Evolutionary conservation across 2,888 invertebrate genomes (phyloP).

Genomic region (Willowsia nigromaculata): DNA sequence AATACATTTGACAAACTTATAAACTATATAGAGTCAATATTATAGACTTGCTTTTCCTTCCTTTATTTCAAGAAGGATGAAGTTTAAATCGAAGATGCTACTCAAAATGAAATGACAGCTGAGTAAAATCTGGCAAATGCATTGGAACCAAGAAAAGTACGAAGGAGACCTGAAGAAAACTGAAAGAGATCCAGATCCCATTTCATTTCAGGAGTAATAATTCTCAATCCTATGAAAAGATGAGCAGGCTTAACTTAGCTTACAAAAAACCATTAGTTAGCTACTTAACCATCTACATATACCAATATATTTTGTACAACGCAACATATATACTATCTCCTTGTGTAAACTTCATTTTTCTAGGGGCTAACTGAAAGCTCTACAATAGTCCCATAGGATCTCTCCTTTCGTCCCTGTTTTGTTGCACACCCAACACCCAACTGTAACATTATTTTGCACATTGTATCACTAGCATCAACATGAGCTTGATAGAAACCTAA

Average conservation of each 20-base stretch:
- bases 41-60: no score
- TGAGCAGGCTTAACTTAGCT: slow-evolving; percentile 61
- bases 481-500: background rate
- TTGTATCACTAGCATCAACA: background rate
- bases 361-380: slow-evolving; percentile 11
- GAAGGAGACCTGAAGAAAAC: background rate
- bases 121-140: background rate
- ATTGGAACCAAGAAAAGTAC: background rate
- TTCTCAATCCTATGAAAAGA: slow-evolving; percentile 52
- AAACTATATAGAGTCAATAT: no score
- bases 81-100: background rate
- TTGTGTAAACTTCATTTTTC: slow-evolving; percentile 32
- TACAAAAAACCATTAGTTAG: slow-evolving; percentile 49
- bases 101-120: slow-evolving; percentile 28
- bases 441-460: background rate
- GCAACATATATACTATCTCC: background rate
- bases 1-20: no score
- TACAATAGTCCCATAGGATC: slow-evolving; percentile 23
- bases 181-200: slow-evolving; percentile 34
- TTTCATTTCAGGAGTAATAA: slow-evolving; percentile 49
- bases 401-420: background rate
- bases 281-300: slow-evolving; percentile 22
- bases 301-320: background rate
- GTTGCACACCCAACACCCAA: background rate
- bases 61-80: slow-evolving; percentile 10